Evolutionary conservation across 1,140 invertebrate genomes (phyloP), one percentile per base, ranked within the genome.

Genomic region (Penaeus indicus): DNA sequence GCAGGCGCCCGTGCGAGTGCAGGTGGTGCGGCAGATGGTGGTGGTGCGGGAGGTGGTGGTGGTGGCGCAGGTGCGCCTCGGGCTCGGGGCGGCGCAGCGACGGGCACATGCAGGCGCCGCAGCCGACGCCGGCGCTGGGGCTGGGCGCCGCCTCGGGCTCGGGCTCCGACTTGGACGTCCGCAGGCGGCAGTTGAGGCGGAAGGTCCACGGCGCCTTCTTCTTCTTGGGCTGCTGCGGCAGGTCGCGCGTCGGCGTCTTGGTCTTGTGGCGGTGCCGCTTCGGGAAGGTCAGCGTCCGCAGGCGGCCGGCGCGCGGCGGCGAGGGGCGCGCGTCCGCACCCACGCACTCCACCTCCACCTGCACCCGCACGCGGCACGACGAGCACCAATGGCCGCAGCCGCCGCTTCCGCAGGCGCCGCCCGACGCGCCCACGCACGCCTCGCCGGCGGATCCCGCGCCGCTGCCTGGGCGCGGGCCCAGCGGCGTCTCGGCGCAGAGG

Each of bases 131-230:
- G 61, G 72, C 69, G 42, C 32, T n/a, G n/a, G 54, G 60, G 18
- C 62, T 69, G 13, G 25, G 13, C 42, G 81, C 38, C 32, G 78
- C 32, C 25, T 90, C 89, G 21, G 64, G 64, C 75, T 90, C 89
- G 16, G 69, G 47, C 42, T 90, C 89, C 42, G 60, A 79, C 82
- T 90, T 90, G 62, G 82, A 86, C 4, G 89, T 64, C 27, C 84
- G 82, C 22, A 90, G 60, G 18, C 90, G 63, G 63, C 89, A 91
- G 63, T 91, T 90, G 25, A 91, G 67, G 61, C 88, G 77, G 27
- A 90, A 88, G 38, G 89, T 88, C 91, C 91, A 91, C 18, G 90
- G 87, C 19, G 89, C 85, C 69, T 91, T 91, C 61, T 89, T 86
- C 86, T 91, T 91, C 81, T 91, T 91, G 32, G 84, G 77, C 60